Evolutionary conservation across 2,113 vertebrate species (phyloP).

Genomic region (Lota lota): DNA sequence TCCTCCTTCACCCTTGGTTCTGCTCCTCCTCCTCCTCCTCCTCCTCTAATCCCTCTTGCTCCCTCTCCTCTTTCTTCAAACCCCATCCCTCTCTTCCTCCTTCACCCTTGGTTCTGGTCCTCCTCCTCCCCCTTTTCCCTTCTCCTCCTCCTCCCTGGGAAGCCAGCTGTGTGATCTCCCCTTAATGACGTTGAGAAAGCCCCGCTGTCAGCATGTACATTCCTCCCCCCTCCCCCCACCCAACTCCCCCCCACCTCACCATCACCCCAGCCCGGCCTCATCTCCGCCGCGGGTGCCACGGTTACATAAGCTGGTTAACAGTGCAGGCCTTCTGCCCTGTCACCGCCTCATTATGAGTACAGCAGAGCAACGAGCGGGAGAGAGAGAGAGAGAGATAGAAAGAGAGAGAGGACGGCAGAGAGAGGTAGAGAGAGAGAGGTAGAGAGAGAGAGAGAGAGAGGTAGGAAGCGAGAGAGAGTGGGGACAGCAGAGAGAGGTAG

Average conservation of each 20-base stretch:
- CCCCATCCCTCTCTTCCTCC: neutral
- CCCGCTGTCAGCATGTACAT: constrained; percentile 61
- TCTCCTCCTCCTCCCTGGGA: constrained; percentile 35
- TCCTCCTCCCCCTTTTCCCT: constrained; percentile 23
- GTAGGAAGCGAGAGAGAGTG: constrained; percentile 14
- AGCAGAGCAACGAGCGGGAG: constrained; percentile 18
- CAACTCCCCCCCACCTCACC: neutral
- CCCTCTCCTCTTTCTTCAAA: neutral
- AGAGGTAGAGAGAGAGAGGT: constrained; percentile 13
- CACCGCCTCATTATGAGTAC: constrained; percentile 57
- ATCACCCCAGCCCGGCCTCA: constrained; percentile 13
- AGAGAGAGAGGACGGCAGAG: no score
- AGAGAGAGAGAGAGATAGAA: constrained; percentile 11
- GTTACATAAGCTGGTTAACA: constrained; percentile 72
- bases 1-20: no score
- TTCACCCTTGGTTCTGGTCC: no score
- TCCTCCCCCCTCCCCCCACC: neutral
- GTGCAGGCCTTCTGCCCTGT: constrained; percentile 64
- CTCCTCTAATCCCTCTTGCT: neutral
- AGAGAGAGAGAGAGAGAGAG: constrained; percentile 8
- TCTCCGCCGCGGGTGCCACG: constrained; percentile 53
- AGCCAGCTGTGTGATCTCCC: constrained; percentile 66
- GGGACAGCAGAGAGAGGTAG: constrained; percentile 9
- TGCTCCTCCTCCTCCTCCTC: neutral
- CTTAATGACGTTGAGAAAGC: constrained; percentile 70